Evolutionary conservation across 2,888 invertebrate genomes (phyloP).

Genomic region (Catocala fraxini): DNA sequence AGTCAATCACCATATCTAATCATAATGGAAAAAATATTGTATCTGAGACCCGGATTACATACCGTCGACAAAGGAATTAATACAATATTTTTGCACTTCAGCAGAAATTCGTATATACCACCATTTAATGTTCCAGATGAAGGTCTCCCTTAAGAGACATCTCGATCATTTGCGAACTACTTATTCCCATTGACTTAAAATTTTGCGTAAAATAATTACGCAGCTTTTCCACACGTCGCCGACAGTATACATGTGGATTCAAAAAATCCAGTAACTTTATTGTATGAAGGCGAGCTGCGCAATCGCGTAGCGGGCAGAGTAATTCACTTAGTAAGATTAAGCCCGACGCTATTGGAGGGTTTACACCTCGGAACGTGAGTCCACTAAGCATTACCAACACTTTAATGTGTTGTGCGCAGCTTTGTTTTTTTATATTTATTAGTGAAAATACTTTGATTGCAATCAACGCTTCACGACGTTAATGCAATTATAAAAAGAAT

Average conservation of each 20-base stretch:
- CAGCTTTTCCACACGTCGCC: too few species aligned
- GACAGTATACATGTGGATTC: not conserved
- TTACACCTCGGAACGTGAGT: slow-evolving; percentile 69
- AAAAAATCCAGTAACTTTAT: slow-evolving; percentile 38
- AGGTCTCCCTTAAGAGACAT: too few species aligned
- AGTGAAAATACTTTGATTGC: slow-evolving; percentile 32
- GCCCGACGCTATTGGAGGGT: slow-evolving; percentile 61
- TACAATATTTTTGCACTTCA: too few species aligned
- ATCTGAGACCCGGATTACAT: too few species aligned
- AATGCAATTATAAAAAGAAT: not conserved
- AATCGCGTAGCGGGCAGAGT: slow-evolving; percentile 46
- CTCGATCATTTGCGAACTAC: too few species aligned
- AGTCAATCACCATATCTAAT: too few species aligned
- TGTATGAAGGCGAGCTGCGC: slow-evolving; percentile 36
- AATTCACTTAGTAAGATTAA: slow-evolving; percentile 79
- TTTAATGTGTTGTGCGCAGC: slow-evolving; percentile 43
- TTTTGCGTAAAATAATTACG: not conserved
- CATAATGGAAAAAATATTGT: too few species aligned
- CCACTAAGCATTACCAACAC: slow-evolving; percentile 54
- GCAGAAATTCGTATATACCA: too few species aligned
- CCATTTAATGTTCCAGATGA: too few species aligned
- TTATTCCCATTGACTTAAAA: not conserved
- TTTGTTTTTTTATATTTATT: slow-evolving; percentile 45
- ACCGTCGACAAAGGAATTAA: too few species aligned
- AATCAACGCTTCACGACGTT: slow-evolving; percentile 22